Percentiles rank a stretch among this genome's conserved stretches.
Evolutionary conservation across 2,888 invertebrate genomes (phyloP).

Genomic region (Chymomyza procnemis): DNA sequence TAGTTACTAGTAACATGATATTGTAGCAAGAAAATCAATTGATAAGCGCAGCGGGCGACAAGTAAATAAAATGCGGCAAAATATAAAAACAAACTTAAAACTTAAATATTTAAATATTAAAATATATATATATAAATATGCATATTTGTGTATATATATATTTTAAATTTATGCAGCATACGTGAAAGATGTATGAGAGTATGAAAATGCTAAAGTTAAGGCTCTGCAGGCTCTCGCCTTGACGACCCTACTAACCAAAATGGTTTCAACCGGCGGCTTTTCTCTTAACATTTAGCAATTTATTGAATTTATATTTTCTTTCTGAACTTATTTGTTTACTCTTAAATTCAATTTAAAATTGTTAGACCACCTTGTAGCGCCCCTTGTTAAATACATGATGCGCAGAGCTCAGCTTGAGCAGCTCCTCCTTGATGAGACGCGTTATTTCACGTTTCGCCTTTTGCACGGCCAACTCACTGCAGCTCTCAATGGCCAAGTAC

Average conservation of each 20-base stretch:
- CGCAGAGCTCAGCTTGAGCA: constrained; percentile 92
- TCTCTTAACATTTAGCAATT: neutral
- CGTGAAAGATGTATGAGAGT: constrained; percentile 47
- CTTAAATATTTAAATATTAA: neutral
- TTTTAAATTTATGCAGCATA: constrained; percentile 52
- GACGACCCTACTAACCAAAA: neutral
- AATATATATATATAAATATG: constrained; percentile 9
- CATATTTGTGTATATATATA: constrained; percentile 4
- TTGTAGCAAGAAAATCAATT: constrained; percentile 72
- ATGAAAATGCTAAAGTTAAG: constrained; percentile 34
- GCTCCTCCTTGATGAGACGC: constrained; percentile 97
- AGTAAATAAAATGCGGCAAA: constrained; percentile 62
- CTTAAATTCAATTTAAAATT: neutral
- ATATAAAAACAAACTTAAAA: constrained; percentile 52
- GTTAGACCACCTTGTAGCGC: constrained; percentile 94
- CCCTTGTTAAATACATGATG: constrained; percentile 94
- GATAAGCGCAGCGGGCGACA: constrained; percentile 59
- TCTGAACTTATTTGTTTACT: neutral
- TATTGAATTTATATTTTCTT: neutral
- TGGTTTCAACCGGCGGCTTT: neutral
- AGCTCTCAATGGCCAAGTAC: constrained; percentile 98
- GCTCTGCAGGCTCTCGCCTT: no score
- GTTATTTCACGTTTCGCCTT: constrained; percentile 98
- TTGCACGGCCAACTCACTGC: constrained; percentile 95
- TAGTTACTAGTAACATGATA: constrained; percentile 71